Base-by-base conservation (phyloP, 2,113 vertebrate species). In the Ameiurus melas region DNA sequence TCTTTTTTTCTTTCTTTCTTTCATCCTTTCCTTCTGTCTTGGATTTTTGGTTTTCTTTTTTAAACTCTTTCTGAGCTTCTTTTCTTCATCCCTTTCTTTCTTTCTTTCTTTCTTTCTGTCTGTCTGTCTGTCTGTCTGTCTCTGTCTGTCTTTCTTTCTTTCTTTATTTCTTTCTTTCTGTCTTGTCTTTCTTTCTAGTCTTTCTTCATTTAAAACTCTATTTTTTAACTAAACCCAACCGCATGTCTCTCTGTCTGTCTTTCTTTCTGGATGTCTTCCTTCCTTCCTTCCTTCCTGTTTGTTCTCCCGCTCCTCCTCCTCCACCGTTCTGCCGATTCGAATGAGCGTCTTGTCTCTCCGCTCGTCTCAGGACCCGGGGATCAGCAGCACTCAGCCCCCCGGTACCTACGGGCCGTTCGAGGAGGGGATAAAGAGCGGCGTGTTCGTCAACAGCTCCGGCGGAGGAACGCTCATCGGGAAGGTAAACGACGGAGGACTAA, bases 381-480 rank as follows among this genome's bases (percentile, higher is more conserved):
- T 97, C 93, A 97, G 97, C 91, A 98, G 96, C 91, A 93, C 94
- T 33, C 95, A 94, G 87, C 92, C 95, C 0, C 66, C 89, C 0
- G 97, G 97, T 36, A 95, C 95, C 17, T 98, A 98, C 87, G 95
- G 94, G 96, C 96, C 97, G 0, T 98, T 94, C 0, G 97, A 98
- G 10, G 97, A 97, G 81, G 97, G 96, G 5, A 90, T 97, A 87
- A 96, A 90, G 89, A 94, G 92, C 27, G 95, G 94, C 4, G 88
- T 98, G 86, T 98, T 98, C 91, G 96, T 98, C 83, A 97, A 95
- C 91, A 96, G 94, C 51, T 94, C 94, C 4, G 92, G 95, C 43
- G 97, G 96, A 78, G 94, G 95, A 60, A 91, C 92, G 0, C 94
- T 98, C 2, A 96, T 97, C 1, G 97, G 97, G 85, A 94, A 96